Evolutionary conservation across 2,888 invertebrate species (phyloP), one percentile per base, ranked within the genome.

Genomic region (Acrobasis repandana): DNA sequence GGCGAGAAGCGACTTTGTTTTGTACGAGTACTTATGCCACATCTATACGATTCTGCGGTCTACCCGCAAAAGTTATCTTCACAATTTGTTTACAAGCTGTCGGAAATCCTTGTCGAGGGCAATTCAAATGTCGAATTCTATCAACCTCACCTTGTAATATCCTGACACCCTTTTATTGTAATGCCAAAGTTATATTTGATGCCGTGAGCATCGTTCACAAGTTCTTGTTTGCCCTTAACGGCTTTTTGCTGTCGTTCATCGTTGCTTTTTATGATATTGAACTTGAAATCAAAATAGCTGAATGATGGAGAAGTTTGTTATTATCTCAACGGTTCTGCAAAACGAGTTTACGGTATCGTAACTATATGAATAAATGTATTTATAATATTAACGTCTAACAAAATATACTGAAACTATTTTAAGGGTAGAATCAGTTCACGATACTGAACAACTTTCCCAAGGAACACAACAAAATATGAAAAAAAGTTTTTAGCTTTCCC

Each of bases 61-160:
- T 54, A n/a, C 43, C 38, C 36, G 20, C 54, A 6, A 15, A 54
- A 54, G 54, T 54, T 43, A 20, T 43, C 38, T 54, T 54, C 54
- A 54, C 36, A 54, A 54, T 54, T 54, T 54, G 54, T 54, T 38
- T 54, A 54, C 54, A 54, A 54, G 38, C 10, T 54, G 54, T 43
- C 38, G 54, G 54, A 54, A 54, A 52, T 50, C 9, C 16, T 20
- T n/a, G 11, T 54, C 38, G 28, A 52, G 16, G 36, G 36, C 34
- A 11, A 34, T 16, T 16, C 38, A 15, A 54, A 54, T 43, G 38
- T 43, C 36, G 20, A 54, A 38, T 54, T 54, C 54, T 54, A 54
- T 38, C 54, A 54, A 18, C 33, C 33, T 16, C 18, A 20, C 54
- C 54, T 38, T 54, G 11, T 36, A 18, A 18, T 9, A 10, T 15